These are phyloP conservation scores for Tribolium freemani DNA, from an alignment of 2,888 invertebrate genomes.

Conservation along the genomic window DNA sequence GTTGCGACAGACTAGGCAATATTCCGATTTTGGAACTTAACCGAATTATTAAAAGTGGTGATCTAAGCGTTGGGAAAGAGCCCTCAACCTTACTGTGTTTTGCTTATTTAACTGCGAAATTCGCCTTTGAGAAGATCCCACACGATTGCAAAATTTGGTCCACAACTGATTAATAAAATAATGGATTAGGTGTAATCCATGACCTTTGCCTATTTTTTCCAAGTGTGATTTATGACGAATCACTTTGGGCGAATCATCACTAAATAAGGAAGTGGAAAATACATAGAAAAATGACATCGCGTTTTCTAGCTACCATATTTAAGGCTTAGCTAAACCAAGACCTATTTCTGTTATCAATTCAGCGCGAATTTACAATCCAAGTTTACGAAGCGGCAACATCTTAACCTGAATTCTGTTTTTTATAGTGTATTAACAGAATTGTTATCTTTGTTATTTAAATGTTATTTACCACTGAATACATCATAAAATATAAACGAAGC, in stretches of 20 bases:
- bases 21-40: conserved; percentile 8
- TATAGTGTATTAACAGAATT: not conserved
- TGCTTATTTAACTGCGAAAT: not conserved
- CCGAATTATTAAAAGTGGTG: not conserved
- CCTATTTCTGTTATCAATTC: not conserved
- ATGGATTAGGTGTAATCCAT: not conserved
- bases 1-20: conserved; percentile 4
- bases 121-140: conserved; percentile 6
- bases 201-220: conserved; percentile 3
- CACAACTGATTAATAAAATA: not conserved
- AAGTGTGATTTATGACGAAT: not conserved
- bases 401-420: not conserved
- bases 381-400: not conserved
- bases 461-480: too few species aligned
- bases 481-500: too few species aligned
- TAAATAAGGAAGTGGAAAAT: not conserved
- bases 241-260: not conserved
- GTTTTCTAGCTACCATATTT: too few species aligned
- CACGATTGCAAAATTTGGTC: not conserved
- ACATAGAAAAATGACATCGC: not conserved
- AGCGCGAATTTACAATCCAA: not conserved
- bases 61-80: not conserved
- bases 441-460: too few species aligned
- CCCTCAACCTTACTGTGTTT: not conserved
- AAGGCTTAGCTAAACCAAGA: not conserved